Conservation (phyloP, 2,113 vertebrate genomes). For the Elanoides forficatus region DNA sequence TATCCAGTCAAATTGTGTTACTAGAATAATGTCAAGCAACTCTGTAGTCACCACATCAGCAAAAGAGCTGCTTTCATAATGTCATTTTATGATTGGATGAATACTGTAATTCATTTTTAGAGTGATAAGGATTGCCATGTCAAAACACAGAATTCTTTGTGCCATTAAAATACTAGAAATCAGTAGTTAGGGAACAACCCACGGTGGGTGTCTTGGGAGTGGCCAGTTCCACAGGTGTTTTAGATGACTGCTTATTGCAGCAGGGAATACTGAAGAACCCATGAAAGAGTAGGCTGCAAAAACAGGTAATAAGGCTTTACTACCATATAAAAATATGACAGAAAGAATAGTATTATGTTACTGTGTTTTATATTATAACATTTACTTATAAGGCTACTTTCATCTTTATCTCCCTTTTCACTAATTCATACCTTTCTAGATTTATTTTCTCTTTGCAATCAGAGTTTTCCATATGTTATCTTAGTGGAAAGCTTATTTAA, state of each 20-base stretch:
- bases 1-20: conserved; percentile 14
- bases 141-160: neutral
- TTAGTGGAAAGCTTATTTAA: neutral
- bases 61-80: neutral
- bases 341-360: neutral
- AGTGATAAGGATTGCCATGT: neutral
- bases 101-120: conserved; percentile 17
- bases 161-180: neutral
- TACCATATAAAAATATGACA: neutral
- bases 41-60: neutral
- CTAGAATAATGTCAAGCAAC: neutral
- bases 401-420: neutral
- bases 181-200: neutral
- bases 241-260: neutral
- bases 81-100: neutral
- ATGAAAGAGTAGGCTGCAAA: neutral
- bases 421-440: neutral
- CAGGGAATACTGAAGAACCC: neutral
- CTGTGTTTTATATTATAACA: neutral
- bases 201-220: neutral
- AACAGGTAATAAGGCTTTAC: neutral
- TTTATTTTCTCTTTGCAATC: neutral
- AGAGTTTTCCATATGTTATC: neutral
- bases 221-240: neutral
- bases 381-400: neutral